Conservation (phyloP, 2,113 vertebrate species). For the Megaceryle torquata region DNA sequence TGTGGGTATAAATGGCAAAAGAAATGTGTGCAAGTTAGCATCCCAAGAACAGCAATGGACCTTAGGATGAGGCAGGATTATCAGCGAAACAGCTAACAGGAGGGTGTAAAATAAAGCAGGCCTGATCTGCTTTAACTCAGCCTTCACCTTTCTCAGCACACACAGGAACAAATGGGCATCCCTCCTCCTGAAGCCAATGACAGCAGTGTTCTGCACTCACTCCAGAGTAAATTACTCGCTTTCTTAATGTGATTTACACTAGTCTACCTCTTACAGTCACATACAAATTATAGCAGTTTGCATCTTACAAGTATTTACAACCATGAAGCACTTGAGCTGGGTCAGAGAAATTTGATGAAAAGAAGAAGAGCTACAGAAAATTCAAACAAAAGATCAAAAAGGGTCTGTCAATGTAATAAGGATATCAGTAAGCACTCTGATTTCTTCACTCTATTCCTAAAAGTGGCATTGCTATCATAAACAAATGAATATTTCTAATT, state of each 20-base stretch:
- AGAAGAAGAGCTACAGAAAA: neutral
- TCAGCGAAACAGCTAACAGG: neutral
- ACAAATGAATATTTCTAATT: conserved; percentile 33
- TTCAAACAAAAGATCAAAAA: neutral
- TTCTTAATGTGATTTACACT: neutral
- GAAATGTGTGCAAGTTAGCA: neutral
- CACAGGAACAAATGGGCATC: neutral
- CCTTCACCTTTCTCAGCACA: neutral
- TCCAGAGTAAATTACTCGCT: neutral
- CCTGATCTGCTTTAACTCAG: conserved; percentile 46
- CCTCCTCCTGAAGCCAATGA: neutral
- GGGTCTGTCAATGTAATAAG: neutral
- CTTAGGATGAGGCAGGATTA: neutral
- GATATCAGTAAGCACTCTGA: neutral
- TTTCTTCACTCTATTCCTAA: conserved; percentile 5
- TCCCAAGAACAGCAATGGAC: neutral
- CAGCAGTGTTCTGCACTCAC: neutral
- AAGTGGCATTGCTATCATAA: neutral
- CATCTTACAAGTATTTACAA: conserved; percentile 7
- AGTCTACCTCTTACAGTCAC: neutral
- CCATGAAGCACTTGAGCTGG: neutral
- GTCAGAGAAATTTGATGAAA: neutral
- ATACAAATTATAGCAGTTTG: neutral
- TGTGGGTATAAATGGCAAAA: neutral
- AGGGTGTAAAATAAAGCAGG: conserved; percentile 47